Base-by-base conservation (phyloP, 2,888 invertebrate species). In the Lepidocyrtoides sp. region DNA sequence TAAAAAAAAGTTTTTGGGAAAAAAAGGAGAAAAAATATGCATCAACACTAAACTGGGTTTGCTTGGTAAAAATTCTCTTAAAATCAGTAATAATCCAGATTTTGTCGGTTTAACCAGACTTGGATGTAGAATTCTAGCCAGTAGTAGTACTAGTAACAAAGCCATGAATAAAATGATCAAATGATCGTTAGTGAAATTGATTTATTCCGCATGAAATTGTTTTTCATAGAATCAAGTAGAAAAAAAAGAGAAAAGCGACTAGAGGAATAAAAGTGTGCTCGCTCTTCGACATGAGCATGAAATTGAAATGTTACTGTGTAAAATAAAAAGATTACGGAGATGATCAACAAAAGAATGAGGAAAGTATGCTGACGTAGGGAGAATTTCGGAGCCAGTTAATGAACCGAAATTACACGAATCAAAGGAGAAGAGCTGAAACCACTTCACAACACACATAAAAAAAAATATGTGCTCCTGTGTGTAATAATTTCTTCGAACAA, bases 101-200 rank as follows among this genome's bases (percentile, higher is more conserved):
- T 69, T 17, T 12, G 12, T 44, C 44, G 23, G 14, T 41, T 44
- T 2, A 17, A 41, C 20, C 44, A 0, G 17, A 12, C 23, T 41
- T 5, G 2, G 57, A 2, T 48, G 14, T 7, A n/a, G 2, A 57
- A 20, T 20, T 57, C 57, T 48, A 10, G 48, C 48, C 48, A 48
- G 5, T 10, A 48, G 2, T n/a, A 48, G n/a, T 32, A 17, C 29
- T 66, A 17, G 66, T 32, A 66, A 66, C 66, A 14, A 8, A 72
- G 36, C 54, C 54, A 79, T 29, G 77, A 79, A 79, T 79, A 54
- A 79, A 83, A 91, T 88, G 91, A 84, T 89, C 84, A 89, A 89
- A 91, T 91, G 89, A 79, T 89, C 91, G 89, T 91, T 91, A 91
- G 88, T 60, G 81, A 85, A 91, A 91, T 91, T 84, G 83, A 84